A percentile compares a stretch with the other conserved stretches of the same genome.
Evolutionary conservation across 2,113 vertebrate species (phyloP).

Genomic region (Poeciliopsis retropinna): DNA sequence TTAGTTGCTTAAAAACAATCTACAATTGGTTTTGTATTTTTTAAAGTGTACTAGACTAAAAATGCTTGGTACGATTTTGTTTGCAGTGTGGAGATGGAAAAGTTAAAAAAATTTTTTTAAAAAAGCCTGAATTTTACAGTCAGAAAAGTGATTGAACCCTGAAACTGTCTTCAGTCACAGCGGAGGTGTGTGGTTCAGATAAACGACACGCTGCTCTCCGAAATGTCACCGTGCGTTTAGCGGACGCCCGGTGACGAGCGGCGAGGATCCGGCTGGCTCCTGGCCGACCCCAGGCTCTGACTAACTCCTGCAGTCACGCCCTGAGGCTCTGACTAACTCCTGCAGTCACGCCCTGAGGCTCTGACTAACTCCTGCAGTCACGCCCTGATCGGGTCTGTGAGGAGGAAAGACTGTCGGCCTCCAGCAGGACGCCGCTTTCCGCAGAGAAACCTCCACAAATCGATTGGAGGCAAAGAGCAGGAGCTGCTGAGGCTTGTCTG

Average conservation of each 20-base stretch:
- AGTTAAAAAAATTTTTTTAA: no score
- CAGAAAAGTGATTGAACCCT: no score
- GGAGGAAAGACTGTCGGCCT: no score
- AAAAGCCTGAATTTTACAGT: no score
- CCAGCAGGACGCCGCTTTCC: conserved; percentile 6
- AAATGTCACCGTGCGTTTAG: conserved; percentile 55
- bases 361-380: conserved; percentile 63
- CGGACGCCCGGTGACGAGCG: conserved; percentile 52
- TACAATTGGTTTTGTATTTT: no score
- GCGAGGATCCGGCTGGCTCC: conserved; percentile 24
- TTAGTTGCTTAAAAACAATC: no score
- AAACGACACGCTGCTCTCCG: conserved; percentile 6
- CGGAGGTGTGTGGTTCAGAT: background rate
- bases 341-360: conserved; percentile 55
- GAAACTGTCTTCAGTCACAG: background rate
- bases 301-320: conserved; percentile 58
- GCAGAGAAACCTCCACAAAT: conserved; percentile 35
- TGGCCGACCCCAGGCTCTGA: conserved; percentile 42
- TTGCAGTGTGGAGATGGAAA: no score
- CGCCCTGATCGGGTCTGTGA: no score
- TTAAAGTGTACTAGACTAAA: no score
- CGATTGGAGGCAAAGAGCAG: conserved; percentile 30
- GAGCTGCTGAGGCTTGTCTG: background rate
- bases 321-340: conserved; percentile 62
- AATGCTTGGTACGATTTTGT: no score